Conservation (phyloP, 2,888 invertebrate species). For the Drosophila maculinotata region DNA sequence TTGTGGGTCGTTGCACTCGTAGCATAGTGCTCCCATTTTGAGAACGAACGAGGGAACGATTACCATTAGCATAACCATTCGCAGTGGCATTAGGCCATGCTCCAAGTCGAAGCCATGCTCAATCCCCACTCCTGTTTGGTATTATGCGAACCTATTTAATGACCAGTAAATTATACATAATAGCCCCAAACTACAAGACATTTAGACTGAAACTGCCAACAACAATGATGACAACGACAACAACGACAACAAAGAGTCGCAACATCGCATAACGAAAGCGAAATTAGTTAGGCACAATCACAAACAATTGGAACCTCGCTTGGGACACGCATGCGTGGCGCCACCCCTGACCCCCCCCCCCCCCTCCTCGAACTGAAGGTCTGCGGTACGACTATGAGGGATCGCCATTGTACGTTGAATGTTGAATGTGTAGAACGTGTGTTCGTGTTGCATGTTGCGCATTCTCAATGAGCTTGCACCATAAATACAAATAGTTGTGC, state of each 20-base stretch:
- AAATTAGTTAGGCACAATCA: conserved; percentile 50
- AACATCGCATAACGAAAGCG: conserved; percentile 44
- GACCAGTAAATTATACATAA: conserved; percentile 69
- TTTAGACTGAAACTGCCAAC: conserved; percentile 42
- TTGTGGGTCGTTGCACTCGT: conserved; percentile 41
- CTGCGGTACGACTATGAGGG: conserved; percentile 5
- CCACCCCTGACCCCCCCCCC: conserved; percentile 15
- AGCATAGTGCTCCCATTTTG: conserved; percentile 27
- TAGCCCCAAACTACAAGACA: conserved; percentile 54
- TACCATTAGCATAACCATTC: conserved; percentile 41
- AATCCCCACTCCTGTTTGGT: conserved; percentile 26
- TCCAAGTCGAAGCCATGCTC: neutral
- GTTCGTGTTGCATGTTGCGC: conserved; percentile 45
- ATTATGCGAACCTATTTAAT: conserved; percentile 61
- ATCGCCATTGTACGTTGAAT: conserved; percentile 15
- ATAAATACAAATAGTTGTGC: neutral
- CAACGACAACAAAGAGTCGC: conserved; percentile 1
- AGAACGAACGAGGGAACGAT: conserved; percentile 34
- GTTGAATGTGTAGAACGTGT: conserved; percentile 16
- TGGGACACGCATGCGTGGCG: conserved; percentile 59
- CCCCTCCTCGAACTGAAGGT: neutral
- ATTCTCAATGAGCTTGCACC: conserved; percentile 51
- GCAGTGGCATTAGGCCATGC: conserved; percentile 9
- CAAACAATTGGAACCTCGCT: conserved; percentile 25
- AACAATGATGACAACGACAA: conserved; percentile 3